phyloP scores from a whole-genome alignment of 2,888 invertebrate genomes.

The Hemithea aestivaria region DNA sequence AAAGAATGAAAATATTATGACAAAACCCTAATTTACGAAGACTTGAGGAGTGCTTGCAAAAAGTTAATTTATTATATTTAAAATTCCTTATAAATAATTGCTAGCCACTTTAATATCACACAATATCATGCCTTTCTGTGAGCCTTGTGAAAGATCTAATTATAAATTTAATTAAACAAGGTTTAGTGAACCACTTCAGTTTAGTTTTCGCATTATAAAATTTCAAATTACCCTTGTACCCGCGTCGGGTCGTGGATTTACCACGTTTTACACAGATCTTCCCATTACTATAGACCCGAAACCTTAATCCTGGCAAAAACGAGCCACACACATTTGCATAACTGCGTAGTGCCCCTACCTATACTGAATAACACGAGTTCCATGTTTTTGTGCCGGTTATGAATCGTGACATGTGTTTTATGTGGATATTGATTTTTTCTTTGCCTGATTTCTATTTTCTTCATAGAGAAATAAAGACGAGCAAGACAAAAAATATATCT shows the following conservation, averaged over 20 bases:
- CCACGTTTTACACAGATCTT: slow-evolving; percentile 49
- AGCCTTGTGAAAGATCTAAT: slow-evolving; percentile 18
- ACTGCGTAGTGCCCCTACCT: slow-evolving; percentile 31
- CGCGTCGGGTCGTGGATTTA: slow-evolving; percentile 39
- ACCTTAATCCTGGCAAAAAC: slow-evolving; percentile 49
- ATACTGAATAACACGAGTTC: slow-evolving; percentile 20
- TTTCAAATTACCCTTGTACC: slow-evolving; percentile 28
- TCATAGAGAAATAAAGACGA: no score
- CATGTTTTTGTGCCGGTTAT: slow-evolving; percentile 14
- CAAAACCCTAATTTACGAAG: no score
- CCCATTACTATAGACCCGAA: slow-evolving; percentile 49
- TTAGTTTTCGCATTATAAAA: slow-evolving; percentile 32
- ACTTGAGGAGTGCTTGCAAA: no score
- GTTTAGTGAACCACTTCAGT: slow-evolving; percentile 28
- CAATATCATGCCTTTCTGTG: slow-evolving; percentile 10
- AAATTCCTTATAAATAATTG: slow-evolving; percentile 1
- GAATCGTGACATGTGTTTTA: slow-evolving; percentile 9
- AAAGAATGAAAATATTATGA: no score
- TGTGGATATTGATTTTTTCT: background rate
- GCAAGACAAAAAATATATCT: no score
- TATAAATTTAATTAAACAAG: slow-evolving; percentile 32
- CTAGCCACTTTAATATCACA: slow-evolving; percentile 7
- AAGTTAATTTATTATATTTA: no score
- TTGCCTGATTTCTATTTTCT: background rate
- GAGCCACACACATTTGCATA: slow-evolving; percentile 46